Evolutionary conservation across 2,888 invertebrate genomes (phyloP).

Genomic region (Spisula subtruncata): DNA sequence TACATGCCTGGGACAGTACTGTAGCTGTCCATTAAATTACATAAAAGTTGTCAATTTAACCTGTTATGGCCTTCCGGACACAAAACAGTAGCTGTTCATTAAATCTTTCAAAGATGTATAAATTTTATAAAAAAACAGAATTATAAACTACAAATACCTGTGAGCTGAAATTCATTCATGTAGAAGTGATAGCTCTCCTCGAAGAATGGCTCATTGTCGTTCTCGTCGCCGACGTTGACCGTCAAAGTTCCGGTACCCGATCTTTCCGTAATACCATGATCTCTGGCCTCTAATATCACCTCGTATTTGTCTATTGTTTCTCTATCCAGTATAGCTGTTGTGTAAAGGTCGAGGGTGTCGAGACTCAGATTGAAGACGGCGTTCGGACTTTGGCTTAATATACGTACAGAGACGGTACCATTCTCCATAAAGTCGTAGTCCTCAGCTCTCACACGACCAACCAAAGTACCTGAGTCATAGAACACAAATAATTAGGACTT

Average conservation of each 20-base stretch:
- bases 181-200: conserved; percentile 48
- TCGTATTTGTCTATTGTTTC: conserved; percentile 90
- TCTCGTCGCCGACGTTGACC: conserved; percentile 99
- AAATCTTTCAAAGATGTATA: no score
- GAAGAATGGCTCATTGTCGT: conserved; percentile 99
- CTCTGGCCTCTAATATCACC: conserved; percentile 95
- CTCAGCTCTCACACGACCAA: conserved; percentile 59
- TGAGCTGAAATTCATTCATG: conserved; percentile 56
- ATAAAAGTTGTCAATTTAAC: no score
- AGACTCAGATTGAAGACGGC: conserved; percentile 75
- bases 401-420: conserved; percentile 52
- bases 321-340: conserved; percentile 78
- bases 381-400: conserved; percentile 48
- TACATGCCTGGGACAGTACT: no score
- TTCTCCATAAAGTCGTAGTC: conserved; percentile 72
- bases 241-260: conserved; percentile 97
- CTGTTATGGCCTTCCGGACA: no score
- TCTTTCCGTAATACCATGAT: conserved; percentile 89
- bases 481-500: no score
- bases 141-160: conserved; percentile 23
- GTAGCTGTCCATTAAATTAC: no score
- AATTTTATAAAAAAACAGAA: no score
- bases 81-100: no score
- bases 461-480: conserved; percentile 46
- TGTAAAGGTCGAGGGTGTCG: conserved; percentile 76